Evolutionary conservation across 2,888 invertebrate species (phyloP), one percentile per base, ranked within the genome.

Genomic region (Drosophila borborema): DNA sequence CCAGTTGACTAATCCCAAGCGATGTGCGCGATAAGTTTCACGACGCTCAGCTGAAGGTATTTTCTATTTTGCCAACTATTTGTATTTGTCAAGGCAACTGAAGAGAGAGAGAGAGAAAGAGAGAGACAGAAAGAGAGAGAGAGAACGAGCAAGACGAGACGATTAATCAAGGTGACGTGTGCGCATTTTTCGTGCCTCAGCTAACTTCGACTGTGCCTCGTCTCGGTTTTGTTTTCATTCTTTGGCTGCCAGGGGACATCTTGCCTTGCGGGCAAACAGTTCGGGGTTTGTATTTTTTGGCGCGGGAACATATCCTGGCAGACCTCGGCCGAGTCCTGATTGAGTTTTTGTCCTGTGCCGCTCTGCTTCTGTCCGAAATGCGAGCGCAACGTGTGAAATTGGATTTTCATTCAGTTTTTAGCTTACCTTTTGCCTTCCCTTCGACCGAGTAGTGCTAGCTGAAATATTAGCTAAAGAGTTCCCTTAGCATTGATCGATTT

Each of bases 101-200:
- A 46, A 55, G 12, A 12, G 14, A 16, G 12, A 7, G 28, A n/a
- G 74, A 72, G 40, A 45, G 51, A n/a, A 7, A 3, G 18, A 20
- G 74, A 70, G 43, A 48, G 3, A 4, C 46, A 4, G 7, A 1
- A 20, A 31, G 12, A 2, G 45, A 14, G 31, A 14, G 55, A 23
- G 55, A 1, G 20, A 18, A 20, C 49, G 12, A 12, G 14, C 36
- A 38, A 68, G 68, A 72, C 80, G 85, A 75, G 82, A 89, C 90
- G 86, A 86, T 86, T 86, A 86, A 86, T 86, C 86, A 86, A 86
- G 79, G 88, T 86, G 86, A 89, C 90, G 88, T 86, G 81, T 77
- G 80, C 80, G 73, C 82, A 84, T 84, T 81, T 76, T 60, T 81
- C 76, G 64, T 46, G 49, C 62, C 59, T 38, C 28, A 18, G 1